A percentile compares a stretch with the other conserved stretches of the same genome.
These are phyloP conservation scores for Isotomurus palustris DNA, from an alignment of 2,888 invertebrate genomes.

Conservation along the genomic window DNA sequence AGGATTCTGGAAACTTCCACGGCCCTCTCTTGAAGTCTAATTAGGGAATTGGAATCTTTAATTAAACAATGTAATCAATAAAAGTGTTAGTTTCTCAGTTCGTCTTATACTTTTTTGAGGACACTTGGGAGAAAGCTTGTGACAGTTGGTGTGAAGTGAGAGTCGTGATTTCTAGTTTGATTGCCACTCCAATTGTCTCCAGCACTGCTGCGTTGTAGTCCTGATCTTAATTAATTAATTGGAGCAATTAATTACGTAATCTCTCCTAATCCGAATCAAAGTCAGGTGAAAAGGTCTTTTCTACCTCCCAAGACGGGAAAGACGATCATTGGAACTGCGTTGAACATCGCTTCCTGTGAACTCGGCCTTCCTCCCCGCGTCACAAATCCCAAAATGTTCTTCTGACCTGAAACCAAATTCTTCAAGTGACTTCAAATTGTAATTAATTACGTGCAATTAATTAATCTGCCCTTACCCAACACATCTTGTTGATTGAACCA, in stretches of 20 bases:
- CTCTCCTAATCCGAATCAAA: neutral
- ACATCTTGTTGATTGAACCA: neutral
- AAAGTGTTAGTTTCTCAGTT: too few species aligned
- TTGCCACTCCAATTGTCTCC: neutral
- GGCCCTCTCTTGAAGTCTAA: too few species aligned
- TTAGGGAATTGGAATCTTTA: neutral
- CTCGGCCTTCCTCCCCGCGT: neutral
- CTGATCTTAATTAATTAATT: neutral
- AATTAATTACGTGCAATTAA: too few species aligned
- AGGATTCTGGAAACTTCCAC: too few species aligned
- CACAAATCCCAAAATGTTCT: neutral
- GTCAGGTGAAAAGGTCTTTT: neutral
- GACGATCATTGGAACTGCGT: neutral
- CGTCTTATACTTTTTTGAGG: neutral
- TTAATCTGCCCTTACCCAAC: too few species aligned
- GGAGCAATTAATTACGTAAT: neutral
- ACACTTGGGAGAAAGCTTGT: constrained; percentile 1
- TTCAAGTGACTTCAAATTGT: neutral
- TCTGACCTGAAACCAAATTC: neutral
- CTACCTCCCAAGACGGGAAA: neutral
- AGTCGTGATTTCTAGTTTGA: neutral
- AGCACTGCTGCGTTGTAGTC: neutral
- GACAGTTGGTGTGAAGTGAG: constrained; percentile 14
- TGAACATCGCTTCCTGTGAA: neutral
- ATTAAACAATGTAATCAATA: neutral